These are phyloP conservation scores for Amia ocellicauda DNA, from an alignment of 2,113 vertebrate species.

Conservation along the genomic window DNA sequence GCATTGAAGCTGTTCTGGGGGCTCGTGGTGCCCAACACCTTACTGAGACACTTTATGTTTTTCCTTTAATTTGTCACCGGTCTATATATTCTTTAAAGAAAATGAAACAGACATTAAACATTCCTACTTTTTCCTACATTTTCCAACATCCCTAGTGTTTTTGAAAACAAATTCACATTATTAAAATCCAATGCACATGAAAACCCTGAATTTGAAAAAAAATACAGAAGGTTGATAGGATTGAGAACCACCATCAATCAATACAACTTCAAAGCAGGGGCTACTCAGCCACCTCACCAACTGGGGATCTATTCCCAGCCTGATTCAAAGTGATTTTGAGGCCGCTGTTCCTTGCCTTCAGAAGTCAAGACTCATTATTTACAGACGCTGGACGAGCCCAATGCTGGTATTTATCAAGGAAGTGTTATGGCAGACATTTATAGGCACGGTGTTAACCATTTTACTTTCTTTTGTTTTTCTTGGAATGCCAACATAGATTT, in stretches of 20 bases:
- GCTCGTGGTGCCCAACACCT: no score
- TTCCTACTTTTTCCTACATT: no score
- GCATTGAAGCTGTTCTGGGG: no score
- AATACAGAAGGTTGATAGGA: constrained; percentile 9
- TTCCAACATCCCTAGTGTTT: no score
- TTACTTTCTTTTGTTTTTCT: constrained; percentile 1
- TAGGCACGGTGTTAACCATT: background rate
- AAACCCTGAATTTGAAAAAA: no score
- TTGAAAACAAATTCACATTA: no score
- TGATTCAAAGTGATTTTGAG: constrained; percentile 14
- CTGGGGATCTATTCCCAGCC: constrained; percentile 29
- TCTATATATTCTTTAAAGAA: no score
- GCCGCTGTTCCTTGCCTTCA: constrained; percentile 28
- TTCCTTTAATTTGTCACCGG: no score
- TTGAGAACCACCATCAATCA: constrained; percentile 51
- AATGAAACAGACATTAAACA: no score
- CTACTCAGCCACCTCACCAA: constrained; percentile 22
- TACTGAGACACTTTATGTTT: no score
- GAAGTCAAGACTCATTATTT: constrained; percentile 23
- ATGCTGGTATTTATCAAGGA: constrained; percentile 47
- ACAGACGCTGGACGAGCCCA: constrained; percentile 27
- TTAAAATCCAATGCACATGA: no score
- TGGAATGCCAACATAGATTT: background rate
- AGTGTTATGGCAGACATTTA: constrained; percentile 46
- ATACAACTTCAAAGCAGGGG: constrained; percentile 42